Conservation (phyloP, 2,113 vertebrate genomes). For the Microtus montanus region DNA sequence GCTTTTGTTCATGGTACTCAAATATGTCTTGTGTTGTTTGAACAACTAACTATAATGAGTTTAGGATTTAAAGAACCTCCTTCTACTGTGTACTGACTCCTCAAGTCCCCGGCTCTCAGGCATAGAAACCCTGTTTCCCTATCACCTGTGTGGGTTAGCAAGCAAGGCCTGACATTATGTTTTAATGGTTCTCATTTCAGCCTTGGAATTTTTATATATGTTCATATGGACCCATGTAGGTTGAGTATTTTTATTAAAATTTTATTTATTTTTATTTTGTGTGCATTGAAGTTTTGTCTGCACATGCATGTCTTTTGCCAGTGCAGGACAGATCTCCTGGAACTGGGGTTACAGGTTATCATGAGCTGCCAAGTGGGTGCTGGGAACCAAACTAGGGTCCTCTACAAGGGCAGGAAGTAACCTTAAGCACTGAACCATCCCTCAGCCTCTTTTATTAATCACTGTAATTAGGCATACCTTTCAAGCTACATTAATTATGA, state of each 20-base stretch:
- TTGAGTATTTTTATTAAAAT: neutral
- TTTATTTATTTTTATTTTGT: neutral
- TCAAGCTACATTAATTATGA: constrained; percentile 11
- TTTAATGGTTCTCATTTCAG: neutral
- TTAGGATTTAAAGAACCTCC: neutral
- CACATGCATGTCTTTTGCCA: neutral
- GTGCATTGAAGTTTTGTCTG: neutral
- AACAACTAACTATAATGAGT: neutral
- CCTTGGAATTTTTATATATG: neutral
- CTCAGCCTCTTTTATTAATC: neutral
- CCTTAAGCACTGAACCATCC: neutral
- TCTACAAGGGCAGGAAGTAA: neutral
- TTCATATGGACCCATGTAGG: neutral
- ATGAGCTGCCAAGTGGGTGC: neutral
- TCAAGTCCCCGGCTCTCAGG: neutral
- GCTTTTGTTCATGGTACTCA: neutral
- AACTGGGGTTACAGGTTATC: neutral
- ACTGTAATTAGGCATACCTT: neutral
- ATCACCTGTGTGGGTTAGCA: neutral
- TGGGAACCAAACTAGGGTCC: neutral
- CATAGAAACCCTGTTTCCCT: neutral
- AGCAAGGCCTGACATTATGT: neutral
- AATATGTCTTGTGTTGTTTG: neutral
- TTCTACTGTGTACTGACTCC: neutral
- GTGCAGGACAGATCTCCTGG: neutral